Evolutionary conservation across 2,797 vertebrate genomes (phyloP).

Genomic region (Astyanax mexicanus): DNA sequence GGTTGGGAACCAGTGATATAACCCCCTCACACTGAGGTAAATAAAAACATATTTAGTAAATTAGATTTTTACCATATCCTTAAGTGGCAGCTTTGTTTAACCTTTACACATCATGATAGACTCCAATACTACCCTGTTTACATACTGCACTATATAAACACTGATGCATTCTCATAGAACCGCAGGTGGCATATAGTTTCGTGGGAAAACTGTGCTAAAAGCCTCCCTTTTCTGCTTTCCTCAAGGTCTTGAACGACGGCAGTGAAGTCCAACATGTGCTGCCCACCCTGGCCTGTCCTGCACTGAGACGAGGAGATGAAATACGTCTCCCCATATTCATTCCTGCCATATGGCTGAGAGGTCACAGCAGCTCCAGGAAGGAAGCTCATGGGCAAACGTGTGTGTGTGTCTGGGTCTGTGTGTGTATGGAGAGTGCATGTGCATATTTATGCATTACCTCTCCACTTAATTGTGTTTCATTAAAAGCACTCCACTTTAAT

Average conservation of each 20-base stretch:
- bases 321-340: slow-evolving; percentile 28
- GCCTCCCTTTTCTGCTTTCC: background rate
- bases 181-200: background rate
- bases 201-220: background rate
- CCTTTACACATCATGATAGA: background rate
- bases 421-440: slow-evolving; percentile 5
- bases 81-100: background rate
- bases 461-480: slow-evolving; percentile 36
- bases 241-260: background rate
- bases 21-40: too few species aligned
- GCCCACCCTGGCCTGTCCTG: slow-evolving; percentile 22
- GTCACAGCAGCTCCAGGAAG: slow-evolving; percentile 23
- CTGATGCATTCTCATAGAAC: background rate
- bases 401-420: slow-evolving; percentile 30
- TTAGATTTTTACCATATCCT: background rate
- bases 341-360: slow-evolving; percentile 43
- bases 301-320: slow-evolving; percentile 4
- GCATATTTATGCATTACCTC: slow-evolving; percentile 36
- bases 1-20: too few species aligned
- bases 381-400: background rate
- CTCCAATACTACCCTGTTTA: background rate
- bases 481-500: slow-evolving; percentile 42
- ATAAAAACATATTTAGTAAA: too few species aligned
- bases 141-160: background rate
- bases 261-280: background rate